A percentile compares a stretch with the other conserved stretches of the same genome.
These are phyloP conservation scores for Pinctada fucata DNA, from an alignment of 2,888 invertebrate genomes.

Conservation along the genomic window DNA sequence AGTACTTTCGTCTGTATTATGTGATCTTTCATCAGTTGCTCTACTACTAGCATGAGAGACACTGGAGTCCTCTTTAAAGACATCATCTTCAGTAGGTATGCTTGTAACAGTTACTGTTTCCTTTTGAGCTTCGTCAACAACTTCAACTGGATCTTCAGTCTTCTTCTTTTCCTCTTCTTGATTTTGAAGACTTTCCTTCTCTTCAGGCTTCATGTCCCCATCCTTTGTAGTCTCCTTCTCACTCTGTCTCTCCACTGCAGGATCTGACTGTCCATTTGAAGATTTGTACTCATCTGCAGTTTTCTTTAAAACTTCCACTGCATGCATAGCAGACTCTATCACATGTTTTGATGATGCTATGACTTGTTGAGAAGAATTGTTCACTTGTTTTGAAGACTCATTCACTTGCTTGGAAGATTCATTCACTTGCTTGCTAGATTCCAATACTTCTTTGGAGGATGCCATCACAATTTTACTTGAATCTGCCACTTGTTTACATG, in stretches of 20 bases:
- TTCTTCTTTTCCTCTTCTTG: neutral
- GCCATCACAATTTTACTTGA: constrained; percentile 17
- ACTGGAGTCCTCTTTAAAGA: neutral
- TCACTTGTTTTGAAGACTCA: constrained; percentile 24
- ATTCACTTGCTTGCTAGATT: constrained; percentile 28
- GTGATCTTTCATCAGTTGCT: neutral
- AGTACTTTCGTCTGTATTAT: neutral
- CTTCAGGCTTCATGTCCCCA: neutral
- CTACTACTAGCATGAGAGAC: neutral
- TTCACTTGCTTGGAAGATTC: constrained; percentile 25
- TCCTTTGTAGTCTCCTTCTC: neutral
- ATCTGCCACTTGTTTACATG: constrained; percentile 20
- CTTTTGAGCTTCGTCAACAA: neutral
- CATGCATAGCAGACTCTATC: constrained; percentile 22
- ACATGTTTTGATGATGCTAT: constrained; percentile 22
- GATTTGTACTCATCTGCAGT: constrained; percentile 1
- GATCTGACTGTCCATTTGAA: neutral
- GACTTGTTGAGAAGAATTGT: constrained; percentile 19
- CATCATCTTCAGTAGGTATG: neutral
- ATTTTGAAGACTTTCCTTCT: neutral
- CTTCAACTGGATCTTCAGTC: neutral
- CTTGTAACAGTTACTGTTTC: neutral
- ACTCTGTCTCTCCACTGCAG: neutral
- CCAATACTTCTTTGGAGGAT: constrained; percentile 29
- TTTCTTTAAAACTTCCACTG: constrained; percentile 6